Conservation (phyloP, 1,140 invertebrate genomes). For the Drosophila virilis region DNA sequence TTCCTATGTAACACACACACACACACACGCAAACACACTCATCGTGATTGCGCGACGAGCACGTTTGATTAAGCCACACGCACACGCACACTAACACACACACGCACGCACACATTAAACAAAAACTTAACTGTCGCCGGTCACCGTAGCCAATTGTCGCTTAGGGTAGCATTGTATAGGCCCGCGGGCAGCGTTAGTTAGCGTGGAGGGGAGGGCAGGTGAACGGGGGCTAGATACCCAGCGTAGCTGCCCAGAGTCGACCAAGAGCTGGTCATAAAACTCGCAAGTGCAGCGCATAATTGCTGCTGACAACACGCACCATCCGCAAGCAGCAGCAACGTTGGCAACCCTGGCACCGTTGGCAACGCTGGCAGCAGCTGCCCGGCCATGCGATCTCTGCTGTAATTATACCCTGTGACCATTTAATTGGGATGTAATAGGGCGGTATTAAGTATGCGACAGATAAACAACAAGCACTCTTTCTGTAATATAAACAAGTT, state of each 20-base stretch:
- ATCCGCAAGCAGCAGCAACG: conserved; percentile 1
- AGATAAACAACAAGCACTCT: background rate
- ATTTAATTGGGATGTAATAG: background rate
- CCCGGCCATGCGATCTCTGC: conserved; percentile 37
- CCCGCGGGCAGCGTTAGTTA: background rate
- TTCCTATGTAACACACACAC: conserved; percentile 29
- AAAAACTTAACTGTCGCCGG: conserved; percentile 28
- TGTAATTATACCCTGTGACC: conserved; percentile 17
- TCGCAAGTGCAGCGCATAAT: conserved; percentile 52
- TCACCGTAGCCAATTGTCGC: conserved; percentile 21
- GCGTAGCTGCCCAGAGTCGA: background rate
- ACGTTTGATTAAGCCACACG: conserved; percentile 17
- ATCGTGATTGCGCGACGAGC: conserved; percentile 15
- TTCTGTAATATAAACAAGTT: too few relatives aligned
- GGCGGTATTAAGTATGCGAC: background rate
- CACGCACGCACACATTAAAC: background rate
- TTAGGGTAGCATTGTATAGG: conserved; percentile 11
- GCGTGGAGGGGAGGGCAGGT: background rate
- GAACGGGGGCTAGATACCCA: background rate
- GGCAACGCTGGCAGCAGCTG: background rate
- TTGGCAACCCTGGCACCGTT: background rate
- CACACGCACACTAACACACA: background rate
- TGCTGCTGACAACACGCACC: conserved; percentile 40
- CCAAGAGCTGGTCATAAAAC: conserved; percentile 26
- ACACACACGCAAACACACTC: background rate